Evolutionary conservation across 92 coral and sea anemone species (phyloP), one percentile per base, ranked within the genome.

Genomic region (Phenganax marumi): DNA sequence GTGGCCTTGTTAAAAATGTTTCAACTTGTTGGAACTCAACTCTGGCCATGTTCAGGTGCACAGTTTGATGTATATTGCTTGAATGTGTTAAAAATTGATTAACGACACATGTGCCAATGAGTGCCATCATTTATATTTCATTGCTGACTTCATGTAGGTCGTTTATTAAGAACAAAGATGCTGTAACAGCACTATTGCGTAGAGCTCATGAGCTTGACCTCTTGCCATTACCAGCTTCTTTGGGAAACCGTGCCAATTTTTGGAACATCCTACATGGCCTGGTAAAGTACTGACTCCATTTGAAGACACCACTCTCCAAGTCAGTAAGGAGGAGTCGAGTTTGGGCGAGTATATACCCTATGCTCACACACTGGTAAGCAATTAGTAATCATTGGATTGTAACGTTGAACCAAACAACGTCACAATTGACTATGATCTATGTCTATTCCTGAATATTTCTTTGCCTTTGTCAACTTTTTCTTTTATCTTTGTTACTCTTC

Each of bases 351-450:
- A 51, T 18, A 69, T 69, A 1, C 75, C 75, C 17, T 69, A 69
- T 46, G 75, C 75, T 18, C 75, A 69, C 52, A 69, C 75, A 16
- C n/a, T 68, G 48, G 73, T 68, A 68, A 68, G 73, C n/a, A 25
- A 25, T 68, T 56, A 56, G 16, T 13, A 13, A 19, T 14, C 63
- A 14, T 6, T 56, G 16, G 63, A 13, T 13, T 19, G 63, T 56
- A 56, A 22, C 7, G 0, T 22, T 19, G 13, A 7, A 33, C 17
- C 33, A 62, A 62, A 62, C 43, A 62, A 10, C 26, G 75, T 18
- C 11, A 2, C 10, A 12, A 10, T 1, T 22, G 26, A 8, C 3
- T 17, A 69, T 39, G n/a, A 16, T 69, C 24, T 10, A 8, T 3
- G 21, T 21, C 26, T 65, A 14, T n/a, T 14, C 50, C 26, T 69